Evolutionary conservation across 1,140 invertebrate species (phyloP).

Genomic region (Leptestheria dahalacensis): DNA sequence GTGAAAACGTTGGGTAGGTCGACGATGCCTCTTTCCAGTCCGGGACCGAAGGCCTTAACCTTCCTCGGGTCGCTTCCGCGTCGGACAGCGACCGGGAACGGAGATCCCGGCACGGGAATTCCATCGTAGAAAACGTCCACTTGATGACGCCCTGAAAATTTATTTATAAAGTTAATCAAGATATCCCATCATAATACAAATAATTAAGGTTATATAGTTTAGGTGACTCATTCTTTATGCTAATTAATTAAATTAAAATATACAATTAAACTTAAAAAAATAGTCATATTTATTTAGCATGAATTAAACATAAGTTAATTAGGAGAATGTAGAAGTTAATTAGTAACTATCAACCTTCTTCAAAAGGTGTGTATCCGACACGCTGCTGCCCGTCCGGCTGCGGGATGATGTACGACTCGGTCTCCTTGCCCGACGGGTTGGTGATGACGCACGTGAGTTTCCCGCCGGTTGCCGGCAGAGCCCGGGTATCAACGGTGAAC

Average conservation of each 20-base stretch:
- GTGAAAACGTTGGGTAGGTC: slow-evolving; percentile 66
- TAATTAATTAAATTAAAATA: slow-evolving; percentile 1
- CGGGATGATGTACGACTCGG: slow-evolving; percentile 55
- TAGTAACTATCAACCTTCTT: slow-evolving; percentile 44
- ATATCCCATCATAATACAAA: too few species aligned
- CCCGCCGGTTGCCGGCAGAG: slow-evolving; percentile 41
- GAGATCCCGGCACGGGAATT: slow-evolving; percentile 61
- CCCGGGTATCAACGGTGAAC: slow-evolving; percentile 64
- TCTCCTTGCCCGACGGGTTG: slow-evolving; percentile 58
- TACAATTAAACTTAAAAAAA: background rate
- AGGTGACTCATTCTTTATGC: slow-evolving; percentile 8
- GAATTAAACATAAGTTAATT: too few species aligned
- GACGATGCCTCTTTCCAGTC: slow-evolving; percentile 61
- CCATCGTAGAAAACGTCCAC: slow-evolving; percentile 74
- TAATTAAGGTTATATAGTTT: background rate
- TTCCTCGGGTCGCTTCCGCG: slow-evolving; percentile 59
- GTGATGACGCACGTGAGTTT: slow-evolving; percentile 63
- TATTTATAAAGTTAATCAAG: slow-evolving; percentile 13
- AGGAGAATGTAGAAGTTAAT: too few species aligned
- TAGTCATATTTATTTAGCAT: slow-evolving; percentile 11
- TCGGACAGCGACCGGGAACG: slow-evolving; percentile 63
- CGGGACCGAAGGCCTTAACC: slow-evolving; percentile 71
- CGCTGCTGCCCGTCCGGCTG: slow-evolving; percentile 63
- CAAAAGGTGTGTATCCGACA: slow-evolving; percentile 69
- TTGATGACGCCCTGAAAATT: slow-evolving; percentile 45